Base-by-base conservation (phyloP, 2,797 vertebrate species). In the Sandelia bainsii region DNA sequence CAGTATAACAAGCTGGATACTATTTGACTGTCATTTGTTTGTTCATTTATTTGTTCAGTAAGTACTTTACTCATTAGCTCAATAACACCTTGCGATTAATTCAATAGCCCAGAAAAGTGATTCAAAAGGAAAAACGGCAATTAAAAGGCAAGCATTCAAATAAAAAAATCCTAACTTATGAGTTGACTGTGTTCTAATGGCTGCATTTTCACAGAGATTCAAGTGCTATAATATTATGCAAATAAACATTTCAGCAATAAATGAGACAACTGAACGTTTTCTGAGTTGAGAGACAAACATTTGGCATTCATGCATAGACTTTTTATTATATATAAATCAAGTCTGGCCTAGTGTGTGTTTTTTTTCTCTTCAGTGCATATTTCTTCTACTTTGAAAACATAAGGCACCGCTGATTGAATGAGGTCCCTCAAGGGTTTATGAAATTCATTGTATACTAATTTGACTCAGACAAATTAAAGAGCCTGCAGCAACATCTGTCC, bases 371-470 rank as follows among this genome's bases (percentile, higher is more conserved):
- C 12, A 11, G 2, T 45, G 12, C 72, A 84, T 73, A 77, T 81
- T 70, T 82, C 59, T 56, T 65, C 64, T 64, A 58, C 51, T 83
- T 86, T 74, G 45, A 84, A 89, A 88, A 76, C 78, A 82, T 77
- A 77, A 77, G 73, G 76, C 71, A 72, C 69, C 58, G 8, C 71
- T 75, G 85, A 89, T 72, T 81, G 84, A 88, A 79, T 64, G 78
- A 72, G 61, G 62, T 56, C 62, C 77, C 83, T 76, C 8, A 25
- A 88, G 80, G 82, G 52, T 69, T 87, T 65, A 72, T 67, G 61
- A 77, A 89, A 86, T 77, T 73, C 77, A 87, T 74, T 85, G 84
- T 87, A 80, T 82, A 79, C 75, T 88, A 90, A 92, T 89, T 85
- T 85, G 69, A 85, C 78, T 82, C 29, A 25, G 57, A 85, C 75